Base-by-base conservation (phyloP, 23 tunicate species). In the Trididemnum miniatum region DNA sequence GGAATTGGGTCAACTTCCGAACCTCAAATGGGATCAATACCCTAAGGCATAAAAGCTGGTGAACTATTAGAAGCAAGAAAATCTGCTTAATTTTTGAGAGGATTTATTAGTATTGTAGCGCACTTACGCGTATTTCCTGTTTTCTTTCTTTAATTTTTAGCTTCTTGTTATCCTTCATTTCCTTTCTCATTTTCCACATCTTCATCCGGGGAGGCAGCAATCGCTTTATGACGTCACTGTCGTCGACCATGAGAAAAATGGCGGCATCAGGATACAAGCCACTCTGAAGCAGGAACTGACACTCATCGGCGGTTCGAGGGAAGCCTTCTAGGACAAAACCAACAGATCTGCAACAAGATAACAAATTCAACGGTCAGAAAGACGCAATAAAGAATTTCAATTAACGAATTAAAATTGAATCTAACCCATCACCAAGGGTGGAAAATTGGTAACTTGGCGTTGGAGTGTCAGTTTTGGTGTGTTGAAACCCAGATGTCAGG, bases 251-350 rank as follows among this genome's bases (percentile, higher is more conserved):
- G 52, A 95, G 81, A 62, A 86, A 1, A 15, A 95, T n/a, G 7
- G 89, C 89, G 32, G 92, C 89, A 65, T 90, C 99, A 18, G 99
- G 99, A 38, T 69, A 95, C 34, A 86, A 85, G 1, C 92, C 96
- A 51, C 83, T 36, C 59, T 93, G 88, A 0, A 69, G 54, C 28
- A 96, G 82, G 66, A 81, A 96, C 83, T 93, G 94, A 59, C 89
- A 59, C 31, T 96, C 99, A 29, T 96, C 99, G 0, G 90, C 82
- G 30, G 85, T 91, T 22, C 95, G 84, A 27, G 99, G 99, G 51
- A 96, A 96, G 2, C 95, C 99, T 80, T 96, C 99, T 83, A 96
- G 75, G 32, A 96, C 84, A 49, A 96, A 96, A 1, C 99, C 99
- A 0, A 77, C 82, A 35, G 95, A 88, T 57, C 96, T 93, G 38